These are phyloP conservation scores for Rotaria magnacalcarata DNA, from an alignment of 2,888 invertebrate species.

Conservation along the genomic window DNA sequence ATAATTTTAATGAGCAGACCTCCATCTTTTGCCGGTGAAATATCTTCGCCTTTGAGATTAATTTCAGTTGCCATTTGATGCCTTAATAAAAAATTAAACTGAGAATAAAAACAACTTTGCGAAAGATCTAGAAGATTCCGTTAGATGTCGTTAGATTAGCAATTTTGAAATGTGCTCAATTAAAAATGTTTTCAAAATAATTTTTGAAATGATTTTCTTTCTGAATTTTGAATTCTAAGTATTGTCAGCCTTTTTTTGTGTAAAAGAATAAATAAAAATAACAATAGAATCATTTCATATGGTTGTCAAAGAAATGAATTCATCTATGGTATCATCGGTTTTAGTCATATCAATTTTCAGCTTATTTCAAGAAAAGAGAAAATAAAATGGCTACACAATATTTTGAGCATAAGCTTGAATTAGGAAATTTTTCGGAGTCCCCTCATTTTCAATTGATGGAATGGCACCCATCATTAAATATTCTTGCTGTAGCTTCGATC, in stretches of 20 bases:
- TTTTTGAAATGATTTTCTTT: neutral
- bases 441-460: slow-evolving; percentile 36
- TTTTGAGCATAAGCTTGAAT: slow-evolving; percentile 25
- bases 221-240: too few species aligned
- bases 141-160: neutral
- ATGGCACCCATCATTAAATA: slow-evolving; percentile 36
- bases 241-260: too few species aligned
- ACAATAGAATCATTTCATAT: neutral
- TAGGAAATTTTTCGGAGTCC: neutral
- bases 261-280: neutral
- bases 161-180: neutral
- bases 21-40: slow-evolving; percentile 68
- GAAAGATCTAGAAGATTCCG: neutral
- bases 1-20: slow-evolving; percentile 69
- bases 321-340: slow-evolving; percentile 4
- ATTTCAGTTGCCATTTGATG: neutral
- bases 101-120: neutral
- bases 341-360: neutral
- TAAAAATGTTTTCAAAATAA: neutral
- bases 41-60: slow-evolving; percentile 58
- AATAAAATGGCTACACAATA: neutral
- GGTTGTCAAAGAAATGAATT: neutral
- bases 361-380: too few species aligned
- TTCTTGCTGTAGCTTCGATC: slow-evolving; percentile 7
- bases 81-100: neutral